A percentile compares a stretch with the other conserved stretches of the same genome.
phyloP scores from a whole-genome alignment of 2,113 vertebrate genomes.

The Acrocephalus arundinaceus region DNA sequence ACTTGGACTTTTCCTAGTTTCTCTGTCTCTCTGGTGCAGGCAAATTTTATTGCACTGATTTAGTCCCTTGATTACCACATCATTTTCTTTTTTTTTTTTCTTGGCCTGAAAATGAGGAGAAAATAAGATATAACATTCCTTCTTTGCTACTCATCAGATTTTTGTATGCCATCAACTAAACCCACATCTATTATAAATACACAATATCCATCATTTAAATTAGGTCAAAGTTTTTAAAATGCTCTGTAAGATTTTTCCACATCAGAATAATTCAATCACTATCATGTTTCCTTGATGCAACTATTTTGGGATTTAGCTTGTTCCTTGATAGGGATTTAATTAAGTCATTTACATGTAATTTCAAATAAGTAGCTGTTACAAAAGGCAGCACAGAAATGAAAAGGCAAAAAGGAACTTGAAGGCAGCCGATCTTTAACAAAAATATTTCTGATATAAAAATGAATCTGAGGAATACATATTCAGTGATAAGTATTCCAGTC shows the following conservation, averaged over 20 bases:
- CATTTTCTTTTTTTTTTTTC: not conserved
- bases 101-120: not conserved
- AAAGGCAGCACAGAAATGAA: not conserved
- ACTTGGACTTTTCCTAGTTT: not conserved
- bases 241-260: constrained; percentile 19
- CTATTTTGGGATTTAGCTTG: constrained; percentile 53
- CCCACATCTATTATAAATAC: not conserved
- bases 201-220: not conserved
- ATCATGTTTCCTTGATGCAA: constrained; percentile 21
- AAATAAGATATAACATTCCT: not conserved
- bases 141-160: not conserved
- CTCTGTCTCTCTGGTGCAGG: not conserved
- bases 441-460: constrained; percentile 18
- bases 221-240: constrained; percentile 32
- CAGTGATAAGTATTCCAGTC: constrained; percentile 84
- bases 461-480: constrained; percentile 18
- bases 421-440: not conserved
- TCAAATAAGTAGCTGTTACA: not conserved
- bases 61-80: not conserved
- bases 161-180: constrained; percentile 5
- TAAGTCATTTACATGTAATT: constrained; percentile 60
- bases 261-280: constrained; percentile 30
- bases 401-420: not conserved
- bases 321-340: constrained; percentile 59
- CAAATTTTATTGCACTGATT: not conserved